Base-by-base conservation (phyloP, 1,140 invertebrate species). In the Procambarus clarkii region DNA sequence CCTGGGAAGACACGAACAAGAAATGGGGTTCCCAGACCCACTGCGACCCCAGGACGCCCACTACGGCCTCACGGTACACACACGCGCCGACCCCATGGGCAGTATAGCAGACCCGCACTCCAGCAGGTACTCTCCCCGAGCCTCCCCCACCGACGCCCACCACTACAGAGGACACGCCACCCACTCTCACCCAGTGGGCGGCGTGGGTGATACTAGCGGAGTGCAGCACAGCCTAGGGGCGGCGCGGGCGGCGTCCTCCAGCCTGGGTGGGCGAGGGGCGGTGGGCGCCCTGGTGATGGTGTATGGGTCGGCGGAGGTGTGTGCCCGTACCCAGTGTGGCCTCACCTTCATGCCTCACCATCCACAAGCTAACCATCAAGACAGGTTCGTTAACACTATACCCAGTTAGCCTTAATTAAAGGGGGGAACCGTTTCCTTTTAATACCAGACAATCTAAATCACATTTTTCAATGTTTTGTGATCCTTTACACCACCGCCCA, bases 251-350 rank as follows among this genome's bases (percentile, higher is more conserved):
- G 76, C 74, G 2, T 11, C 54, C 0, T 76, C 80, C 2, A 64
- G 88, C 24, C 5, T 85, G 18, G 83, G 82, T 34, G 82, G 82
- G 50, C 81, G 89, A 18, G 82, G 74, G 13, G 89, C 89, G 34
- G 46, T 78, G 58, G 89, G 89, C 4, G 46, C 69, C 24, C 15
- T 91, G 58, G 89, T 91, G 24, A 85, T 91, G 89, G 83, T 91
- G 13, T 91, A 91, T 50, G 89, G 89, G 7, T 85, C 89, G 58
- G 89, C 89, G 13, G 89, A 91, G 46, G 77, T 50, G 13, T 91
- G 89, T 34, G 76, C 89, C 11, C 69, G 89, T 34, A 91, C 82
- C 11, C 82, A 91, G 45, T 91, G 89, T 50, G 89, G 89, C 44
- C 77, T 91, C 44, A 86, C 58, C 5, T 86, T 85, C 15, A 34